phyloP scores from a whole-genome alignment of 1,140 invertebrate genomes.

The Drosophila chauvacae region DNA sequence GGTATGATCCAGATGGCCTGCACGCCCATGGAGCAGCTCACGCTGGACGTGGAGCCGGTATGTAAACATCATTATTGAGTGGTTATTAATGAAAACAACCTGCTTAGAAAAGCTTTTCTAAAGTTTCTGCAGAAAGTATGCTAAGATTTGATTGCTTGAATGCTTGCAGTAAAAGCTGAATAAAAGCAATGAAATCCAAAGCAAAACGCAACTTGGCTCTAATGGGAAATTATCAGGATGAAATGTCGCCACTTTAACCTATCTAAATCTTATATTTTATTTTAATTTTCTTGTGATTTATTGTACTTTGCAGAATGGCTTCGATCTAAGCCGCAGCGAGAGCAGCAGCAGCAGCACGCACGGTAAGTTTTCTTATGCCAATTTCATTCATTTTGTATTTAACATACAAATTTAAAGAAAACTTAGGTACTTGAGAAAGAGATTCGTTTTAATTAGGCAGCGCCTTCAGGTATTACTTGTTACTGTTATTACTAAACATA shows the following conservation, averaged over 20 bases:
- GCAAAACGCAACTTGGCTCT: background rate
- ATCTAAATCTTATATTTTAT: background rate
- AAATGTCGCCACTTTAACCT: background rate
- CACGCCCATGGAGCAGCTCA: constrained; percentile 58
- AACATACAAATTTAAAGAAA: background rate
- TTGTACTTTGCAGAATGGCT: constrained; percentile 86
- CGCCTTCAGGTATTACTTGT: too few species aligned
- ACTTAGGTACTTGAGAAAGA: background rate
- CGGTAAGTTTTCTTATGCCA: constrained; percentile 45
- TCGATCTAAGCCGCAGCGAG: constrained; percentile 86
- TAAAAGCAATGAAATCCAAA: background rate
- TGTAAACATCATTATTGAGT: constrained; percentile 70
- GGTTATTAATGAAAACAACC: background rate
- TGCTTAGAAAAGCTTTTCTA: background rate
- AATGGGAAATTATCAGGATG: background rate
- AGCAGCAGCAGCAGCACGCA: constrained; percentile 62
- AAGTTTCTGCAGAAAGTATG: constrained; percentile 2
- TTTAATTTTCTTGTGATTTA: background rate
- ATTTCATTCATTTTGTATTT: background rate
- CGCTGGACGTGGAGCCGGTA: constrained; percentile 89
- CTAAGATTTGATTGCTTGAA: background rate
- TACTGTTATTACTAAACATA: too few species aligned
- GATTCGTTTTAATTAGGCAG: background rate
- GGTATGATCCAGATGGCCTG: constrained; percentile 62
- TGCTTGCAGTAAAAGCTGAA: background rate